phyloP scores from a whole-genome alignment of 2,113 vertebrate genomes.

The Halichoeres trimaculatus region DNA sequence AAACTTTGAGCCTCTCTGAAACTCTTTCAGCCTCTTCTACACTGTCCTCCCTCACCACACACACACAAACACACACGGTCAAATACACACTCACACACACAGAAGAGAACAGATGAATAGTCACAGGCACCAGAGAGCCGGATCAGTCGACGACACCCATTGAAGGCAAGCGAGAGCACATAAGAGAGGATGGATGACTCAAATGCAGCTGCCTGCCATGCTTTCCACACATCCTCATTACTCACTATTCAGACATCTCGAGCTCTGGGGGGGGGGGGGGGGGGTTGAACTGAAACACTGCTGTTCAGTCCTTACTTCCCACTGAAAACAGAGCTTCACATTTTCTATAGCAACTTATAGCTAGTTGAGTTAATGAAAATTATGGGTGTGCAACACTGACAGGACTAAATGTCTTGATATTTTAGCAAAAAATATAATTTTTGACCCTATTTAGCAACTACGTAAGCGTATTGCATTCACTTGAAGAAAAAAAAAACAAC shows the following conservation, averaged over 20 bases:
- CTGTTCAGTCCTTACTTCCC: not conserved
- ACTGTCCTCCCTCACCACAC: slow-evolving; percentile 1
- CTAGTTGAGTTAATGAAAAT: slow-evolving; percentile 35
- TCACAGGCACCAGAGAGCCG: slow-evolving; percentile 40
- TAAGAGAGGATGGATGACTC: slow-evolving; percentile 73
- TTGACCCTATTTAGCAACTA: too few species aligned
- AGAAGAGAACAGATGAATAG: slow-evolving; percentile 28
- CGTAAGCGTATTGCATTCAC: too few species aligned
- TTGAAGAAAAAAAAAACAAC: too few species aligned
- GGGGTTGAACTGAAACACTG: not conserved
- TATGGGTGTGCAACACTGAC: not conserved
- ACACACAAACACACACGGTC: slow-evolving; percentile 4
- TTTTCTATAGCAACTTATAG: slow-evolving; percentile 32
- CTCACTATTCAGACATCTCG: slow-evolving; percentile 71
- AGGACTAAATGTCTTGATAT: too few species aligned
- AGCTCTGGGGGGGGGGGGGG: slow-evolving; percentile 27
- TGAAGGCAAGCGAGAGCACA: slow-evolving; percentile 37
- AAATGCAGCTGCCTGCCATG: slow-evolving; percentile 76
- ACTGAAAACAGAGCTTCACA: slow-evolving; percentile 24
- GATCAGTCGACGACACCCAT: slow-evolving; percentile 43
- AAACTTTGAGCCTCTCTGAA: slow-evolving; percentile 18
- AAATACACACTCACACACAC: not conserved
- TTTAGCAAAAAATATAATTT: too few species aligned
- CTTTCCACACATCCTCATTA: slow-evolving; percentile 81
- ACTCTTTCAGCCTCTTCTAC: slow-evolving; percentile 11